These are phyloP conservation scores for Tolypeutes matacus DNA, from an alignment of 2,797 vertebrate species.

Conservation along the genomic window DNA sequence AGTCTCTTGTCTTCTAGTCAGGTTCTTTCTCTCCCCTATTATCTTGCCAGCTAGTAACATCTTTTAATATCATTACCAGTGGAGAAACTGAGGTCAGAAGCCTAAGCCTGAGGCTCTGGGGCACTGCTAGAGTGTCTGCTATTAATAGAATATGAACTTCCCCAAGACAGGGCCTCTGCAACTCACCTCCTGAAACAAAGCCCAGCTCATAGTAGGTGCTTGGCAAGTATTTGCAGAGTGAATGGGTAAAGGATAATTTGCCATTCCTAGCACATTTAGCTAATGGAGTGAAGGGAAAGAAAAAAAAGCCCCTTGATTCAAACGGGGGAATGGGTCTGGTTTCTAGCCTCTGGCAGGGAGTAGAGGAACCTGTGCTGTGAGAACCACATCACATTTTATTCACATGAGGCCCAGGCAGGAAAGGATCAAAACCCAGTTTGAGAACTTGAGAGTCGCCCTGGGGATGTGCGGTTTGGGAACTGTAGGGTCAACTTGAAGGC, in stretches of 20 bases:
- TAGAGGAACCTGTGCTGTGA: constrained; percentile 49
- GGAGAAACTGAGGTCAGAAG: constrained; percentile 28
- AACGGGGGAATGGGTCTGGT: neutral
- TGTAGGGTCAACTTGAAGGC: constrained; percentile 71
- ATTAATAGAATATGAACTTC: neutral
- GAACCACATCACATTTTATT: constrained; percentile 67
- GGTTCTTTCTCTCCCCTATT: neutral
- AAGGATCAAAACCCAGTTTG: constrained; percentile 77
- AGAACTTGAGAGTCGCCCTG: constrained; percentile 74
- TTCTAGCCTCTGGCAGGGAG: constrained; percentile 41
- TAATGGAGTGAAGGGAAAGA: rapidly evolving
- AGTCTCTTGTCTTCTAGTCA: neutral
- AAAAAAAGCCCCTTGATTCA: neutral
- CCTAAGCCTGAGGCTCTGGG: neutral
- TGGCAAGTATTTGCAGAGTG: neutral
- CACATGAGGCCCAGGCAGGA: constrained; percentile 70
- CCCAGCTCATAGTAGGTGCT: neutral
- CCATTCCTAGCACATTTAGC: neutral
- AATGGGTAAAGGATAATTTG: neutral
- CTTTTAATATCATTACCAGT: neutral
- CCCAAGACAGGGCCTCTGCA: neutral
- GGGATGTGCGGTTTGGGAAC: constrained; percentile 79
- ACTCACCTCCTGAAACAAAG: neutral
- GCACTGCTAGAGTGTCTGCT: neutral
- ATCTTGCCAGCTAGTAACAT: neutral